Percentiles rank a stretch among this genome's conserved stretches.
phyloP scores from a whole-genome alignment of 2,797 vertebrate genomes.

The Propithecus deckenii region DNA sequence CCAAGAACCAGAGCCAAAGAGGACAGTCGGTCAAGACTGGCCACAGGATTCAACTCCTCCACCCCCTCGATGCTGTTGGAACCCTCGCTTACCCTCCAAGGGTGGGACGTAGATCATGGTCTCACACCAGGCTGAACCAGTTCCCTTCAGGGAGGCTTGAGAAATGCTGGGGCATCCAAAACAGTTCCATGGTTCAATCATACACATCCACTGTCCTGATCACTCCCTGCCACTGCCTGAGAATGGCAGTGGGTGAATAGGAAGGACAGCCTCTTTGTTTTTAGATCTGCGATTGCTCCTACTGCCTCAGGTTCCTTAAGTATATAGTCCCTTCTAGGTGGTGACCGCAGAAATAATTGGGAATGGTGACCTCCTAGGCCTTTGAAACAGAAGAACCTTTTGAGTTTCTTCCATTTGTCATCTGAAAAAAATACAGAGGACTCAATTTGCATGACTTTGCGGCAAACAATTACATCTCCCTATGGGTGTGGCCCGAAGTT shows the following conservation, averaged over 20 bases:
- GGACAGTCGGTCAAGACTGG: background rate
- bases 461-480: no score
- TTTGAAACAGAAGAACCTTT: background rate
- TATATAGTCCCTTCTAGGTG: background rate
- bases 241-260: accelerated
- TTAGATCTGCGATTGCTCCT: background rate
- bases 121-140: background rate
- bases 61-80: background rate
- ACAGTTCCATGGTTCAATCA: background rate
- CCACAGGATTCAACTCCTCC: background rate
- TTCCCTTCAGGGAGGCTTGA: background rate
- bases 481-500: no score
- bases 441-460: background rate
- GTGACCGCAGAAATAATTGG: background rate
- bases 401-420: background rate
- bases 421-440: background rate
- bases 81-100: background rate
- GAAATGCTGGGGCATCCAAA: background rate
- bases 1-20: background rate
- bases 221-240: background rate
- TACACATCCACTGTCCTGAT: accelerated
- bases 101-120: background rate
- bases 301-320: background rate
- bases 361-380: background rate
- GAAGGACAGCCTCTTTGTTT: background rate